Evolutionary conservation across 2,888 invertebrate genomes (phyloP).

Genomic region (Parnassius smintheus): DNA sequence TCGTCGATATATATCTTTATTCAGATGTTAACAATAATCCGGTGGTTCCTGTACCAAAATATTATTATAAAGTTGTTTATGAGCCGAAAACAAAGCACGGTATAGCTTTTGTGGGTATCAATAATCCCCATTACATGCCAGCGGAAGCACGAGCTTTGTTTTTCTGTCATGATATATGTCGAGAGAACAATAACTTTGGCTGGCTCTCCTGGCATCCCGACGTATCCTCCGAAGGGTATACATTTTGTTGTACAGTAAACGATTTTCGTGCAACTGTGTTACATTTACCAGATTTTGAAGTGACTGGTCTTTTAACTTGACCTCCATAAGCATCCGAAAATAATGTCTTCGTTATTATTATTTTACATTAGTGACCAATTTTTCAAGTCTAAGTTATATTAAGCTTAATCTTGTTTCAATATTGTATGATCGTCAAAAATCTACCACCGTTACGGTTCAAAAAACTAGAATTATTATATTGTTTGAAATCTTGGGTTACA

Average conservation of each 20-base stretch:
- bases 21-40: constrained; percentile 62
- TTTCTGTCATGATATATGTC: constrained; percentile 75
- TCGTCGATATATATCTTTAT: constrained; percentile 61
- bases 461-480: no score
- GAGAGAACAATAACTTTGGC: constrained; percentile 67
- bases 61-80: constrained; percentile 79
- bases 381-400: no score
- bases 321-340: background rate
- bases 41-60: constrained; percentile 68
- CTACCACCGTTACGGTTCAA: no score
- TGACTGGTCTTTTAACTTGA: constrained; percentile 56
- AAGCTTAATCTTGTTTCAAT: no score
- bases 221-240: constrained; percentile 72
- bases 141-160: constrained; percentile 51
- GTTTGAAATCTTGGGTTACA: no score
- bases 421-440: no score
- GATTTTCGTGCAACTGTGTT: constrained; percentile 74
- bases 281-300: constrained; percentile 77
- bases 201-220: constrained; percentile 82
- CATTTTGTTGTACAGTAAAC: constrained; percentile 82
- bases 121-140: constrained; percentile 79
- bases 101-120: constrained; percentile 82
- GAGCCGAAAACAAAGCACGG: constrained; percentile 71
- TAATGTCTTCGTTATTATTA: no score
- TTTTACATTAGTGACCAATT: no score